Conservation (phyloP, 35 echinoderm and acorn worm genomes). For the Diadema setosum region DNA sequence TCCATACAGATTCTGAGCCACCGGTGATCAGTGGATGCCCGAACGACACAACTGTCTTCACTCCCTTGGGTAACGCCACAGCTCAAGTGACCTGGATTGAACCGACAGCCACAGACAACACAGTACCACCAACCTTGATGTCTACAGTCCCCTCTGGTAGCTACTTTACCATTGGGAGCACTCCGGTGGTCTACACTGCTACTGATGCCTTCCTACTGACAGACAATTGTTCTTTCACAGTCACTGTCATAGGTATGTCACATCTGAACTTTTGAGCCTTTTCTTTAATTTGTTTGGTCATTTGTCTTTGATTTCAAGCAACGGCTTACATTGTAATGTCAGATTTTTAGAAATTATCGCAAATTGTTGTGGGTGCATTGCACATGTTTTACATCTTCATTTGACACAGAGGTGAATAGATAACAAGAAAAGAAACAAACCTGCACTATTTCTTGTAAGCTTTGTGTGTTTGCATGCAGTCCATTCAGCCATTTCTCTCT, state of each 20-base stretch:
- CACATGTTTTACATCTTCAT: too few relatives aligned
- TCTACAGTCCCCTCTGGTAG: constrained; percentile 4
- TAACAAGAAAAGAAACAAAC: too few relatives aligned
- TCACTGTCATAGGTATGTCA: constrained; percentile 39
- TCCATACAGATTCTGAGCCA: neutral
- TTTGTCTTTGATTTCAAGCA: neutral
- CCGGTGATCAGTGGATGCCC: constrained; percentile 26
- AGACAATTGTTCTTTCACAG: constrained; percentile 22
- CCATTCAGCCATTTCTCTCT: too few relatives aligned
- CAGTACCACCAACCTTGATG: constrained; percentile 11
- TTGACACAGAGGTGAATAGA: too few relatives aligned
- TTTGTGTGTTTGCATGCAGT: too few relatives aligned
- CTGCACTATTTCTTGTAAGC: too few relatives aligned
- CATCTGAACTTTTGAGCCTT: neutral
- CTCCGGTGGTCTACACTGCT: constrained; percentile 24
- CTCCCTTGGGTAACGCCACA: neutral
- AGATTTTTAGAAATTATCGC: too few relatives aligned
- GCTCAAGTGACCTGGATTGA: neutral
- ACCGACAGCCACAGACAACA: constrained; percentile 54
- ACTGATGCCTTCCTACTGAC: constrained; percentile 1
- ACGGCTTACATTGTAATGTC: neutral
- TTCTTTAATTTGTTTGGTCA: neutral
- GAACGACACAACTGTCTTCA: neutral
- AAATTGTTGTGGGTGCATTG: too few relatives aligned
- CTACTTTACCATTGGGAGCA: neutral